These are phyloP conservation scores for Dynastes tityus DNA, from an alignment of 2,888 invertebrate genomes.

Conservation along the genomic window DNA sequence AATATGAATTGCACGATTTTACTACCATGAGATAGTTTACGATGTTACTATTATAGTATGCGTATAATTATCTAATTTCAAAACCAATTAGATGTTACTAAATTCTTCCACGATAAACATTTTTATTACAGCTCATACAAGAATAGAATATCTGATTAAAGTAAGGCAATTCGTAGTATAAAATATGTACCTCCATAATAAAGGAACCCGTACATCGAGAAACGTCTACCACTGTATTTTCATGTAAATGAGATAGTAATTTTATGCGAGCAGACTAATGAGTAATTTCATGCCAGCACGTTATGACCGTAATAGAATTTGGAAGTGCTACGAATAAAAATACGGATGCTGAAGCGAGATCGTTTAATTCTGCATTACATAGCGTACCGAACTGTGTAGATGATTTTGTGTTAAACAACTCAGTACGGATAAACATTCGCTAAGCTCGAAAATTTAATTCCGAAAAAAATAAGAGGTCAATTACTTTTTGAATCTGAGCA, in stretches of 20 bases:
- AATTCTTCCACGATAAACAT: too few species aligned
- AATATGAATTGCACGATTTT: too few species aligned
- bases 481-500: slow-evolving; percentile 30
- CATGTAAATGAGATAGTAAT: slow-evolving; percentile 25
- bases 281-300: slow-evolving; percentile 16
- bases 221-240: slow-evolving; percentile 3
- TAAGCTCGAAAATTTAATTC: slow-evolving; percentile 18
- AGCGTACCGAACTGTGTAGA: neutral
- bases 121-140: too few species aligned
- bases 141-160: too few species aligned
- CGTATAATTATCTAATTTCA: too few species aligned
- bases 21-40: too few species aligned
- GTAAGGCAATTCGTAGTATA: too few species aligned
- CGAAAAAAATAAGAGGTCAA: slow-evolving; percentile 36
- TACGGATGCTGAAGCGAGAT: neutral
- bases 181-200: too few species aligned
- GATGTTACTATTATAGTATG: too few species aligned
- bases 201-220: neutral
- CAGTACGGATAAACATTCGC: neutral
- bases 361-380: neutral
- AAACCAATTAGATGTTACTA: too few species aligned
- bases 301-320: neutral
- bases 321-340: slow-evolving; percentile 1
- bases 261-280: slow-evolving; percentile 27
- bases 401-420: slow-evolving; percentile 12